A percentile compares a stretch with the other conserved stretches of the same genome.
phyloP scores from a whole-genome alignment of 1,140 invertebrate genomes.

The Dendrolimus punctatus region DNA sequence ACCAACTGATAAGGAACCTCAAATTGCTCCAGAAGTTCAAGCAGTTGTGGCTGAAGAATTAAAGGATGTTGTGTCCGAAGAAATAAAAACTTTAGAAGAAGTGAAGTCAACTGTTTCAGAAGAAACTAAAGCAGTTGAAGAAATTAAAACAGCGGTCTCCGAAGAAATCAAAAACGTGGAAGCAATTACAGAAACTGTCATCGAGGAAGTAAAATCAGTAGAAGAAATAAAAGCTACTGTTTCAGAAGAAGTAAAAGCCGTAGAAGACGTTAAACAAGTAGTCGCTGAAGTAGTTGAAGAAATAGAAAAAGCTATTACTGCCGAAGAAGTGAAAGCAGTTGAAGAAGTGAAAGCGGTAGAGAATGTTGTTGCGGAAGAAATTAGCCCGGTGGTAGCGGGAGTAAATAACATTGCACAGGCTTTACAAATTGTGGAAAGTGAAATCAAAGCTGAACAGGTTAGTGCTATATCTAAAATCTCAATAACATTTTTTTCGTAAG shows the following conservation, averaged over 20 bases:
- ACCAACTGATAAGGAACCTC: neutral
- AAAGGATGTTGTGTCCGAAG: no score
- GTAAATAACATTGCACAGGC: slow-evolving; percentile 35
- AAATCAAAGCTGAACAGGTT: slow-evolving; percentile 32
- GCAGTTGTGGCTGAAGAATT: slow-evolving; percentile 4
- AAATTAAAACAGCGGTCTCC: no score
- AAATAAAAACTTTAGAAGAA: no score
- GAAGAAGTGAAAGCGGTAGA: slow-evolving; percentile 10
- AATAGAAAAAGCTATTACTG: neutral
- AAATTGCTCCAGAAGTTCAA: slow-evolving; percentile 2
- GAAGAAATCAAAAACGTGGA: neutral
- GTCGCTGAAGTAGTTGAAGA: slow-evolving; percentile 3
- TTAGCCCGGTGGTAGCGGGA: slow-evolving; percentile 15
- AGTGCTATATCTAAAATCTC: neutral
- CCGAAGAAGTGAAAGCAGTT: slow-evolving; percentile 7
- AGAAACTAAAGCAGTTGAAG: no score
- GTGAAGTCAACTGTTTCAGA: no score
- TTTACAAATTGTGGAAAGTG: slow-evolving; percentile 32
- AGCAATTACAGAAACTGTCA: neutral
- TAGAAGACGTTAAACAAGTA: neutral
- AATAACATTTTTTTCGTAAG: neutral
- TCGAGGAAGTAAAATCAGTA: neutral
- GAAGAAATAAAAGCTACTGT: neutral
- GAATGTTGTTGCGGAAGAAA: slow-evolving; percentile 11
- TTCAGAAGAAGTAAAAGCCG: slow-evolving; percentile 1